These are phyloP conservation scores for Hypomecis punctinalis DNA, from an alignment of 2,888 invertebrate genomes.

Conservation along the genomic window DNA sequence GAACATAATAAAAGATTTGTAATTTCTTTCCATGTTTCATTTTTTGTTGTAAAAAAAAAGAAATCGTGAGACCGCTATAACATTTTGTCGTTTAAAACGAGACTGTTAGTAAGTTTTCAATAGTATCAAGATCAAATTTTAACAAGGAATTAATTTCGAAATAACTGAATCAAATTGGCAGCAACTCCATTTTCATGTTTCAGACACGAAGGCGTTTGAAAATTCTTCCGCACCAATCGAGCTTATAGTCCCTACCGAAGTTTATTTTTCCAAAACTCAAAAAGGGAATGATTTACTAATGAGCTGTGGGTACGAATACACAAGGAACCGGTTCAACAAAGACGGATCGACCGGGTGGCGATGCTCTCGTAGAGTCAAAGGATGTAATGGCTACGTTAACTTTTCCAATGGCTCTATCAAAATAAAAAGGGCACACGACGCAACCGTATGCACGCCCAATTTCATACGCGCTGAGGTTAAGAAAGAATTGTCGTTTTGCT, in stretches of 20 bases:
- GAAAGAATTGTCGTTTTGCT: conserved; percentile 6
- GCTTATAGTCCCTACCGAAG: not conserved
- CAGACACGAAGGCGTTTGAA: too few species aligned
- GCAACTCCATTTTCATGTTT: too few species aligned
- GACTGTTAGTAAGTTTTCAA: too few species aligned
- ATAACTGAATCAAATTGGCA: too few species aligned
- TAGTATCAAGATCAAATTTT: too few species aligned
- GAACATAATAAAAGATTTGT: too few species aligned
- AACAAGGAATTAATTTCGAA: too few species aligned
- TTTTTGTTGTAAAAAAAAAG: too few species aligned
- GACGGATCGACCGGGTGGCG: conserved; percentile 1
- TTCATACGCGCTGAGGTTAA: conserved; percentile 7
- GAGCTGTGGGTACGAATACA: conserved; percentile 1
- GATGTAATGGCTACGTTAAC: not conserved
- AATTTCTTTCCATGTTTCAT: too few species aligned
- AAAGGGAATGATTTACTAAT: conserved; percentile 13
- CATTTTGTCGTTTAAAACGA: too few species aligned
- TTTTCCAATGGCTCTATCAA: not conserved
- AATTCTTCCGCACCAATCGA: too few species aligned
- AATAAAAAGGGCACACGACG: not conserved
- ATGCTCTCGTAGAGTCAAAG: not conserved
- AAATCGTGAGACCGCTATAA: too few species aligned
- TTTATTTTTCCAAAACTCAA: conserved; percentile 9
- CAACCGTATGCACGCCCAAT: not conserved
- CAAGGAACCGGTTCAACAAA: conserved; percentile 1